Base-by-base conservation (phyloP, 2,797 vertebrate species). In the Cirrhinus molitorella region DNA sequence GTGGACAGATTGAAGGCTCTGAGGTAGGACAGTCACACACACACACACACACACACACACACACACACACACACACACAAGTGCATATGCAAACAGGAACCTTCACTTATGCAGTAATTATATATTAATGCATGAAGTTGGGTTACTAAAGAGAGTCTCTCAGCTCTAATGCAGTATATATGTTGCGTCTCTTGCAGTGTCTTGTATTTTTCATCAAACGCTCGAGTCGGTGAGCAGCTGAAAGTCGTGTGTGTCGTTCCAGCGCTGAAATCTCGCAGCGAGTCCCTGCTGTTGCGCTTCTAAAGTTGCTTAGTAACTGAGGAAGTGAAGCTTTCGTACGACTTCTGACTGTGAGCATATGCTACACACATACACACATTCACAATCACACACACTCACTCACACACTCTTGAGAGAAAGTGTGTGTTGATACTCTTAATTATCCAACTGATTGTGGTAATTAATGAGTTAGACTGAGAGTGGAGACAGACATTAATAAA, bases 221-320 rank as follows among this genome's bases (percentile, higher is more conserved):
- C 28, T 72, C 11, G 47, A 17, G 4, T 31, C n/a, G 53, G 31
- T 2, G 16, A 70, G 79, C 51, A 28, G 65, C 49, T 45, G 17
- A 59, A 47, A 43, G 37, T n/a, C 16, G 66, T 47, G 37, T 61
- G 79, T 72, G 68, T 63, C 25, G 63, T 81, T 65, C 9, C 25
- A 80, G 67, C 17, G 11, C 12, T 16, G 66, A 71, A 71, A 23
- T 49, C 68, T 73, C 13, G 43, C 23, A 17, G 14, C 3, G 21
- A 31, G 72, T 83, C 61, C 63, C 81, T 68, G 73, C 81, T 83
- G 81, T 76, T 19, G 9, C 1, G 8, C 37, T 47, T 45, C 13
- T 28, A 57, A 83, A 67, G 72, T 76, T 76, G 81, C 81, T 83
- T 75, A 55, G 81, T 76, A 67, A 83, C 72, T 40, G 70, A 82